Base-by-base conservation (phyloP, 2,113 vertebrate genomes). In the Platichthys stellatus region DNA sequence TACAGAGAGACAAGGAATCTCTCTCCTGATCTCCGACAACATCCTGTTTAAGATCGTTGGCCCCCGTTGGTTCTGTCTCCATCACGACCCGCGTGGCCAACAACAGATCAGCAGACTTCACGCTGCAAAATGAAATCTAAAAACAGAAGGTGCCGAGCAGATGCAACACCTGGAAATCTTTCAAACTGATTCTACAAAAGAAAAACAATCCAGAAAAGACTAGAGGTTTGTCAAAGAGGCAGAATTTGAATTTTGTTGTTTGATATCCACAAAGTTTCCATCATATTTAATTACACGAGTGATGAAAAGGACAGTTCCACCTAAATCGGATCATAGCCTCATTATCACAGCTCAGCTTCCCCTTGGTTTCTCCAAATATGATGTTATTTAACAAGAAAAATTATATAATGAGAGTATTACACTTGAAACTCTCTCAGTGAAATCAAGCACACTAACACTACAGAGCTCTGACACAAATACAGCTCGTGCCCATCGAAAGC, bases 91-190 rank as follows among this genome's bases (percentile, higher is more conserved):
- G 0, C 2, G 15, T 64, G 66, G 60, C 51, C 60, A 63, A 31
- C 38, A 31, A 28, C 2, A 61, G 9, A 59, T 53, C 59, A 54
- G 6, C 23, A 66, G 63, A 72, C 8, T 1, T 61, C 15, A 24
- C 17, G 40, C 54, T 28, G n/a, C 47, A 54, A 69, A 28, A n/a
- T 51, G 13, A 65, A 59, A 64, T 61, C 18, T 8, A 60, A 53
- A 23, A 28, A 58, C 23, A 68, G 7, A 49, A 47, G 38, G 4
- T 51, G 5, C 35, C 10, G n/a, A 10, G 58, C 17, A 8, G 35
- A 54, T 45, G 23, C 5, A 24, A 10, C 31, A 14, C 8, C 11
- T 24, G 2, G 3, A 67, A 17, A 24, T 56, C 35, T 54, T 26
- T 53, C 5, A 65, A 8, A 3, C 2, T 9, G 20, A 14, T 47